Conservation (phyloP, 2,888 invertebrate genomes). For the Podotricha telesiphe region DNA sequence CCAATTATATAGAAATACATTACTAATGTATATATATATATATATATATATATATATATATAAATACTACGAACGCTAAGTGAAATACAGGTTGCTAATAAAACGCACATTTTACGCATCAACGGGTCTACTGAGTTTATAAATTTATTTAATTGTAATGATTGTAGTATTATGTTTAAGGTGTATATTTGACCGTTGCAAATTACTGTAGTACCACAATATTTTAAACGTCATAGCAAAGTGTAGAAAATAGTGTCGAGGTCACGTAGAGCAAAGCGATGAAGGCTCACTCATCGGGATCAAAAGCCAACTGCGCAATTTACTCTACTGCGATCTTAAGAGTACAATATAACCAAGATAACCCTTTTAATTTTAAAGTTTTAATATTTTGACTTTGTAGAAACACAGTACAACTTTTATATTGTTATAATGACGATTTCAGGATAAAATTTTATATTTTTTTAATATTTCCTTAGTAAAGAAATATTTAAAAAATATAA, state of each 20-base stretch:
- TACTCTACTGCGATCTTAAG: constrained; percentile 51
- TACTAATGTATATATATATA: too few relatives aligned
- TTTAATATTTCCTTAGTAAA: too few relatives aligned
- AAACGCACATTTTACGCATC: too few relatives aligned
- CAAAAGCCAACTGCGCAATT: constrained; percentile 76
- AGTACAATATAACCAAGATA: constrained; percentile 28
- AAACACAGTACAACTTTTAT: too few relatives aligned
- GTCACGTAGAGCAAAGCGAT: constrained; percentile 48
- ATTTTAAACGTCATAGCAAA: constrained; percentile 37
- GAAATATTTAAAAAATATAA: too few relatives aligned
- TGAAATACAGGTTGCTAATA: too few relatives aligned
- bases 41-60: too few relatives aligned
- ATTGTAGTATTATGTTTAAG: not conserved
- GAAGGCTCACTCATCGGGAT: constrained; percentile 81
- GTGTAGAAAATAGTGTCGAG: constrained; percentile 38
- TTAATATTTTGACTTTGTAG: not conserved
- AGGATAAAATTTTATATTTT: too few relatives aligned
- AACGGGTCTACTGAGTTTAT: too few relatives aligned
- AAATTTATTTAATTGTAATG: not conserved
- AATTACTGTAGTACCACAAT: constrained; percentile 22
- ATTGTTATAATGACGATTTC: too few relatives aligned
- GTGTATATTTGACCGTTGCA: not conserved
- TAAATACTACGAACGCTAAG: too few relatives aligned
- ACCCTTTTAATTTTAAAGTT: constrained; percentile 12
- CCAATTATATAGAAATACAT: too few relatives aligned